Evolutionary conservation across 2,797 vertebrate genomes (phyloP).

Genomic region (Alca torda): DNA sequence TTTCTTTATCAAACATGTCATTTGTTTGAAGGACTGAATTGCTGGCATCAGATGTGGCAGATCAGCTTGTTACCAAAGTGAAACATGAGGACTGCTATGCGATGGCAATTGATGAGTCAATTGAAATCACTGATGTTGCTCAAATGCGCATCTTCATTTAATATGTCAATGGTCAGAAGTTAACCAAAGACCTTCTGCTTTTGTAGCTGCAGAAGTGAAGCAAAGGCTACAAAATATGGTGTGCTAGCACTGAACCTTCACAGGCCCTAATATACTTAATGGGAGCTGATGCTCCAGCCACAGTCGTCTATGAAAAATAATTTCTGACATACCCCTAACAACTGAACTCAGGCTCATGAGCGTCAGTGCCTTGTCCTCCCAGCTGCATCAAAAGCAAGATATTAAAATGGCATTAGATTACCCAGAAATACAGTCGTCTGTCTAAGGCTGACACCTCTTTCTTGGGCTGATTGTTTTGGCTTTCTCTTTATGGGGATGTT

Average conservation of each 20-base stretch:
- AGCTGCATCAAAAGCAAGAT: conserved; percentile 40
- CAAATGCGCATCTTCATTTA: conserved; percentile 73
- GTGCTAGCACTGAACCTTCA: conserved; percentile 10
- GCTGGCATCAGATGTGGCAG: conserved; percentile 74
- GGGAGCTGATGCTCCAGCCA: conserved; percentile 37
- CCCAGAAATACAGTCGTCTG: neutral
- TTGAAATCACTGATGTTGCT: conserved; percentile 71
- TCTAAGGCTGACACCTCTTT: conserved; percentile 26
- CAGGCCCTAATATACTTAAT: neutral
- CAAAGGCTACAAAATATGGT: conserved; percentile 10
- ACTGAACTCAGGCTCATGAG: neutral
- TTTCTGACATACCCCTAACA: conserved; percentile 29
- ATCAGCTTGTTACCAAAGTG: conserved; percentile 76
- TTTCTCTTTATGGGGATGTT: neutral
- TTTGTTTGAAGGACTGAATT: conserved; percentile 75
- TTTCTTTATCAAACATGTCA: conserved; percentile 78
- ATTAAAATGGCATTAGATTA: conserved; percentile 54
- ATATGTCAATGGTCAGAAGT: conserved; percentile 69
- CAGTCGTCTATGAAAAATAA: conserved; percentile 34
- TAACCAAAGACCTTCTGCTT: conserved; percentile 62
- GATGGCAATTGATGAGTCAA: conserved; percentile 75
- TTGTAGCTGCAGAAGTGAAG: conserved; percentile 4
- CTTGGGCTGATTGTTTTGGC: conserved; percentile 6
- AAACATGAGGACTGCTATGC: conserved; percentile 68
- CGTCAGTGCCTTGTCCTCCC: conserved; percentile 31